Evolutionary conservation across 2,113 vertebrate genomes (phyloP).

Genomic region (Nyctibius bracteatus): DNA sequence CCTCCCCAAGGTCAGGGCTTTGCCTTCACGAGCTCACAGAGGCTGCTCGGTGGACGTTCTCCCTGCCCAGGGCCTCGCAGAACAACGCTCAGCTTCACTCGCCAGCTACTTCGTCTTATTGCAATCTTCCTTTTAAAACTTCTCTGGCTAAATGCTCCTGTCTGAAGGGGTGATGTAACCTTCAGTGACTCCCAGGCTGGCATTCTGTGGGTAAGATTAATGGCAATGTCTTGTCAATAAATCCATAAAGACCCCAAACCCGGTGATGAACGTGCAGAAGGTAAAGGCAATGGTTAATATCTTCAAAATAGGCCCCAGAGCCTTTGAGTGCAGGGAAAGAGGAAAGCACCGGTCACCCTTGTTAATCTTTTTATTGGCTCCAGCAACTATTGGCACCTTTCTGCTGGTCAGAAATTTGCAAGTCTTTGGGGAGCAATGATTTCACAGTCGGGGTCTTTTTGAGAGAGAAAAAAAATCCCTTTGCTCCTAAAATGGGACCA

Average conservation of each 20-base stretch:
- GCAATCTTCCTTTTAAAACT: neutral
- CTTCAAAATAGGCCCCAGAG: slow-evolving; percentile 65
- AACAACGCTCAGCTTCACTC: neutral
- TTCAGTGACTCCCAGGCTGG: slow-evolving; percentile 5
- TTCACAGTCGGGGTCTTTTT: slow-evolving; percentile 41
- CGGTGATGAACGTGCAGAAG: neutral
- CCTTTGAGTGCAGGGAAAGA: slow-evolving; percentile 22
- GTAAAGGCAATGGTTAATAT: slow-evolving; percentile 53
- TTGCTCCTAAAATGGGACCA: slow-evolving; percentile 44
- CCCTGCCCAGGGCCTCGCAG: neutral
- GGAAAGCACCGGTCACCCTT: slow-evolving; percentile 62
- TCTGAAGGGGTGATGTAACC: slow-evolving; percentile 5
- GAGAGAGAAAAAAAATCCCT: neutral
- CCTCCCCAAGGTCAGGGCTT: neutral
- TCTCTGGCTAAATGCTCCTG: neutral
- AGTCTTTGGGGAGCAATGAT: slow-evolving; percentile 61
- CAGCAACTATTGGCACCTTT: slow-evolving; percentile 70
- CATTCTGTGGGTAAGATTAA: slow-evolving; percentile 48
- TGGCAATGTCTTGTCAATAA: slow-evolving; percentile 54
- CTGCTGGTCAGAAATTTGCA: slow-evolving; percentile 45
- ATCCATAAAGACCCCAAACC: slow-evolving; percentile 57
- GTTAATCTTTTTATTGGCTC: slow-evolving; percentile 70
- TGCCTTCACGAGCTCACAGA: neutral
- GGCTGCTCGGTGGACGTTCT: neutral
- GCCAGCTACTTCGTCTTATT: neutral